Conservation (phyloP, 2,113 vertebrate species). For the Pachypanchax playfairii region DNA sequence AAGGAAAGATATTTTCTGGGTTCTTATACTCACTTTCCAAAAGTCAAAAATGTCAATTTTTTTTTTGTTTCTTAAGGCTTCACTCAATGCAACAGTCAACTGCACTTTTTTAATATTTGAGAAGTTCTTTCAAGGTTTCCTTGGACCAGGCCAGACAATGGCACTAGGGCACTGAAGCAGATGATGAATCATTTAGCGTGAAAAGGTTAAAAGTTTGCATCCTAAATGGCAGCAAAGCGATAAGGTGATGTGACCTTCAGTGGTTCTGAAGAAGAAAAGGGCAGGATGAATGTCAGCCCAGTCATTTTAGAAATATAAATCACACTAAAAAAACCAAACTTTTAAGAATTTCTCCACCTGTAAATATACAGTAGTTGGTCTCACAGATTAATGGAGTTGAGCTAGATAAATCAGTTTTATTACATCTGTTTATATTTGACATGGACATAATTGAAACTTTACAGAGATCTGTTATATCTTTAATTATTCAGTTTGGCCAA, state of each 20-base stretch:
- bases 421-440: neutral
- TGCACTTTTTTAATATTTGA: conserved; percentile 33
- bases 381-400: neutral
- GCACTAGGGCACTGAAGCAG: conserved; percentile 32
- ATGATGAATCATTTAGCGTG: conserved; percentile 57
- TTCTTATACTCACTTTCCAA: conserved; percentile 35
- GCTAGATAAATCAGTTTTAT: neutral
- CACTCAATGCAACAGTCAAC: conserved; percentile 43
- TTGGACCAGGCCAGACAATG: conserved; percentile 3
- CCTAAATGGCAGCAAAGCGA: conserved; percentile 64
- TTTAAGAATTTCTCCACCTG: conserved; percentile 23
- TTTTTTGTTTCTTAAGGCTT: conserved; percentile 11
- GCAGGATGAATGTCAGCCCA: conserved; percentile 69
- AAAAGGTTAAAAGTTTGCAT: conserved; percentile 73
- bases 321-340: conserved; percentile 41
- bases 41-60: conserved; percentile 38
- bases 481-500: neutral
- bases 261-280: conserved; percentile 63
- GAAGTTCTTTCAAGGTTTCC: conserved; percentile 42
- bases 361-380: conserved; percentile 13
- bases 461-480: neutral
- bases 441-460: neutral
- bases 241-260: conserved; percentile 59
- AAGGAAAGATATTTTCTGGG: conserved; percentile 62
- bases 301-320: conserved; percentile 65